Evolutionary conservation across 2,797 vertebrate species (phyloP).

Genomic region (Stomatorhinus walkeri): DNA sequence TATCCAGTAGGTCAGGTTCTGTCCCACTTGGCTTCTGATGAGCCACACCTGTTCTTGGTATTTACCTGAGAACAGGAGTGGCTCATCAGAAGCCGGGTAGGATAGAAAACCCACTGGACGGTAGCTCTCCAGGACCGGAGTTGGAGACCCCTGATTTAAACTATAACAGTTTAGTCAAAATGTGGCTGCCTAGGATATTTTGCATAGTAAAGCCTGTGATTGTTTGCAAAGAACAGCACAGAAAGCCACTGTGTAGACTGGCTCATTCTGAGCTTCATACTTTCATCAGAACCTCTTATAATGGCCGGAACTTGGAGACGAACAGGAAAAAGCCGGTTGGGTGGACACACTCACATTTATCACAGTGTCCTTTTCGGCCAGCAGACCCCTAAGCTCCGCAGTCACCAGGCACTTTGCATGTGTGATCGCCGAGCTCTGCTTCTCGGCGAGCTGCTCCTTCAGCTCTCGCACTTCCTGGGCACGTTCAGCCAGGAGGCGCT

Average conservation of each 20-base stretch:
- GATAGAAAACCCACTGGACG: no score
- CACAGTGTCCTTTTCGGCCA: slow-evolving; percentile 63
- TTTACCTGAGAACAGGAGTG: no score
- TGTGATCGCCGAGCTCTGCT: slow-evolving; percentile 42
- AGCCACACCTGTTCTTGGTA: no score
- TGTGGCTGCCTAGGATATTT: background rate
- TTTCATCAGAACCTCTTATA: background rate
- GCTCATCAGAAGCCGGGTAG: no score
- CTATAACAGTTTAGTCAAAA: background rate
- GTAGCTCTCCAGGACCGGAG: no score
- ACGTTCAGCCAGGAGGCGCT: slow-evolving; percentile 56
- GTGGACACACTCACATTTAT: slow-evolving; percentile 55
- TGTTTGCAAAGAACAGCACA: background rate
- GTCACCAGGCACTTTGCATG: slow-evolving; percentile 56
- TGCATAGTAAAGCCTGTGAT: background rate
- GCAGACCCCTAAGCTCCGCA: slow-evolving; percentile 48
- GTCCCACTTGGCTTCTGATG: no score
- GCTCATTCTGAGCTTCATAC: background rate
- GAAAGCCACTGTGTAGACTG: background rate
- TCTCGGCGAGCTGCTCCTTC: slow-evolving; percentile 58
- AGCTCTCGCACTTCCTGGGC: slow-evolving; percentile 62
- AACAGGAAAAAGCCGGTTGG: background rate
- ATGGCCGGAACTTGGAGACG: background rate
- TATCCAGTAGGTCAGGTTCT: no score
- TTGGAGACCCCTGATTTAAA: background rate